phyloP scores from a whole-genome alignment of 1,140 invertebrate genomes.

The Ylistrum balloti region DNA sequence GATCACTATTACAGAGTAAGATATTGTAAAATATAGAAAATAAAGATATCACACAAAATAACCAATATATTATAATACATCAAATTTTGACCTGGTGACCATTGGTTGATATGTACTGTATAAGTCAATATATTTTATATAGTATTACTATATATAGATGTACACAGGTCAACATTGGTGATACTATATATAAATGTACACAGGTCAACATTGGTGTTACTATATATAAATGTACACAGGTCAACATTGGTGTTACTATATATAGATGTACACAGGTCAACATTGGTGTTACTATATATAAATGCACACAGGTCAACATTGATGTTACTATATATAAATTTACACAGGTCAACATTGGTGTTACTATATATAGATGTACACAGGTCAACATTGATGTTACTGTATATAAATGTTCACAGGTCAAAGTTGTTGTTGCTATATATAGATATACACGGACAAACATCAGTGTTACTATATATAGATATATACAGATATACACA shows the following conservation, averaged over 20 bases:
- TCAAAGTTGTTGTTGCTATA: too few relatives aligned
- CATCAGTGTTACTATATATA: background rate
- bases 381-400: background rate
- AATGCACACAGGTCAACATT: background rate
- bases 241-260: background rate
- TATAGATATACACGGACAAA: background rate
- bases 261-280: background rate
- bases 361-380: background rate
- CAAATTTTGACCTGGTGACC: too few relatives aligned
- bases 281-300: background rate
- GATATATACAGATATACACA: background rate
- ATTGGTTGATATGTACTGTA: too few relatives aligned
- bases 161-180: background rate
- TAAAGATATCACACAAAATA: too few relatives aligned
- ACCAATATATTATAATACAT: too few relatives aligned
- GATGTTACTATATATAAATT: background rate
- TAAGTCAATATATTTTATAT: too few relatives aligned
- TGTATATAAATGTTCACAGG: background rate
- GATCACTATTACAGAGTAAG: too few relatives aligned
- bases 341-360: background rate
- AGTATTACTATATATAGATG: background rate
- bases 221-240: background rate
- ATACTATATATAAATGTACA: background rate
- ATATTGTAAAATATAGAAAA: too few relatives aligned
- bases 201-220: background rate